phyloP scores from a whole-genome alignment of 2,888 invertebrate species.

The Cryptocephalus moraei region DNA sequence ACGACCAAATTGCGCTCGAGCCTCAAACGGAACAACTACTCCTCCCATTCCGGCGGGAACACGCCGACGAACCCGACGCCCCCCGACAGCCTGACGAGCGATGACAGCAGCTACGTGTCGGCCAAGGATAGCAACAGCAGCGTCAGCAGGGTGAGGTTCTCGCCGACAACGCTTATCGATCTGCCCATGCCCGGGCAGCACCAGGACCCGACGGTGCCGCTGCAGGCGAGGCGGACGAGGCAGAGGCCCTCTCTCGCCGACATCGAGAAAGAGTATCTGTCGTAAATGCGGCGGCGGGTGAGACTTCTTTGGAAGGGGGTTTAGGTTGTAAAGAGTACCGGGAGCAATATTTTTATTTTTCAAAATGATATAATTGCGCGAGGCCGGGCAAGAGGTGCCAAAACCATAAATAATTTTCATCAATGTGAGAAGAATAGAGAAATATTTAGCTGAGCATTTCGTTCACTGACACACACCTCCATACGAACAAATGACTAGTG shows the following conservation, averaged over 20 bases:
- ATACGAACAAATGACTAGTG: too few species aligned
- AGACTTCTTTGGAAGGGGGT: background rate
- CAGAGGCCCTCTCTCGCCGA: conserved; percentile 44
- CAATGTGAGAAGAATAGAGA: background rate
- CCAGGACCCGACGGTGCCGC: conserved; percentile 44
- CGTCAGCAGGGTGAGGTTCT: conserved; percentile 66
- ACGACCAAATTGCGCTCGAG: conserved; percentile 67
- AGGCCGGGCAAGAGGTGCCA: background rate
- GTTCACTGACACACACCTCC: too few species aligned
- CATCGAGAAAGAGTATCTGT: conserved; percentile 45
- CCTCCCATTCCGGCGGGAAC: conserved; percentile 46
- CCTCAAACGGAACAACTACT: conserved; percentile 59
- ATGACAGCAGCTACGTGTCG: conserved; percentile 81
- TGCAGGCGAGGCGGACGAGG: conserved; percentile 40
- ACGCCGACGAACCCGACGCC: conserved; percentile 80
- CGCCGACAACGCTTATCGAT: conserved; percentile 63
- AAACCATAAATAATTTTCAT: background rate
- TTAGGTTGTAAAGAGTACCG: conserved; percentile 3
- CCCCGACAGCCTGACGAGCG: conserved; percentile 75
- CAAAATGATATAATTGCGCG: background rate
- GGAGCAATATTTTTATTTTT: conserved; percentile 4
- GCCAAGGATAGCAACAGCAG: conserved; percentile 68
- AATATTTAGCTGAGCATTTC: too few species aligned
- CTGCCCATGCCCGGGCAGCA: conserved; percentile 44
- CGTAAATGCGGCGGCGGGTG: conserved; percentile 33